Base-by-base conservation (phyloP, 2,797 vertebrate genomes). In the Eurystomus glaucurus region DNA sequence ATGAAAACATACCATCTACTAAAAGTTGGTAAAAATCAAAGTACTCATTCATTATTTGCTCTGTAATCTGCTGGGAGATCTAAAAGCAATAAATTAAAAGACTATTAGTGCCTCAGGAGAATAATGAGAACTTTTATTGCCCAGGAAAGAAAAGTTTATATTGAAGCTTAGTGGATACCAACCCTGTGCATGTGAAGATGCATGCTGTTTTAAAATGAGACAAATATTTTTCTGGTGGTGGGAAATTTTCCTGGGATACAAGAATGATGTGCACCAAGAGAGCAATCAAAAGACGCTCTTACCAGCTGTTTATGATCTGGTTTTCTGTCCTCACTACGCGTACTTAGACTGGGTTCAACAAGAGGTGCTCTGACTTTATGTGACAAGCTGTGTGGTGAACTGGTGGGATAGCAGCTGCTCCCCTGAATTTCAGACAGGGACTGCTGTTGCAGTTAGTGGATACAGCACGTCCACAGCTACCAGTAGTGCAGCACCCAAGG, bases 21-120 rank as follows among this genome's bases (percentile, higher is more conserved):
- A 69, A n/a, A 88, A 95, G 48, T 72, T 85, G 33, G 48, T 78
- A 84, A 89, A 95, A 95, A 87, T 35, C 41, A 17, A 92, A 91
- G 91, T 52, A 68, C 28, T 81, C 29, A 48, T 85, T 95, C 2
- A 2, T 62, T 87, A 82, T 69, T 92, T 83, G 48, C 33, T 87
- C 45, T 93, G 26, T 46, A 75, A 35, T 65, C 74, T 83, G 46
- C 46, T 80, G 69, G 55, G 58, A 91, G 62, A 95, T 66, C 66
- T 64, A 69, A 79, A 88, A 88, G 48, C 64, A 85, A 72, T 89
- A 80, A 64, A 61, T 33, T 12, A 93, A 85, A 69, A 69, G 39
- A 60, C 25, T 66, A 23, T 88, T 20, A 62, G 14, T 85, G 55
- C 58, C 72, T 89, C 54, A 41, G 64, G 39, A 77, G 79, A 41